Evolutionary conservation across 2,797 vertebrate genomes (phyloP), one percentile per base, ranked within the genome.

Genomic region (Pseudochirops cupreus): DNA sequence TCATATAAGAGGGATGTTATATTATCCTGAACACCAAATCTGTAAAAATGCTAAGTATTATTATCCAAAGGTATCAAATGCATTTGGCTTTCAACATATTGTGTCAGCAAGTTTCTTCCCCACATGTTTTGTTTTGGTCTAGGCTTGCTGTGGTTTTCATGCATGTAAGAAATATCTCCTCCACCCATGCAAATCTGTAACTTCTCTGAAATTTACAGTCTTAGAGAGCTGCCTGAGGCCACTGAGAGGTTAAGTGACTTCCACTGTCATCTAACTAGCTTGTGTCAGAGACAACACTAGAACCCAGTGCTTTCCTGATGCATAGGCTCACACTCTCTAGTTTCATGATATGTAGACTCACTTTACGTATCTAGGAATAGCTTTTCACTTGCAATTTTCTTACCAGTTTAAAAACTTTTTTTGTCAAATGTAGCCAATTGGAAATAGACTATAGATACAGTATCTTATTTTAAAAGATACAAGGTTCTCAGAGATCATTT

Each of bases 121-220:
- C 39, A 87, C 24, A 87, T 50, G 74, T 87, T 87, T 87, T 87
- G 74, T 87, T 87, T 87, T 87, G 39, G 74, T 87, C 74, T 46
- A 87, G 74, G 74, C 74, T 39, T 87, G 74, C 74, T 82, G 74
- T 87, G 74, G 74, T 87, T 82, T 74, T 82, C 39, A 46, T 46
- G 74, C 74, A 50, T 87, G 74, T 87, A 87, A 87, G 39, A 87
- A 87, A 87, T 46, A 87, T 87, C 74, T 87, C 24, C 74, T 87
- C 74, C 74, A 87, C 74, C 74, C 74, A 87, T 87, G 74, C 74
- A 87, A 50, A 87, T 87, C 21, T 46, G 24, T 21, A 50, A 26
- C 39, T 87, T 50, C 74, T 87, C 74, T 26, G 74, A n/a, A 87
- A 87, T 46, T n/a, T n/a, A 14, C 12, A 50, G 39, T 26, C 74